Evolutionary conservation across 2,797 vertebrate genomes (phyloP).

Genomic region (Bradypodion ventrale): DNA sequence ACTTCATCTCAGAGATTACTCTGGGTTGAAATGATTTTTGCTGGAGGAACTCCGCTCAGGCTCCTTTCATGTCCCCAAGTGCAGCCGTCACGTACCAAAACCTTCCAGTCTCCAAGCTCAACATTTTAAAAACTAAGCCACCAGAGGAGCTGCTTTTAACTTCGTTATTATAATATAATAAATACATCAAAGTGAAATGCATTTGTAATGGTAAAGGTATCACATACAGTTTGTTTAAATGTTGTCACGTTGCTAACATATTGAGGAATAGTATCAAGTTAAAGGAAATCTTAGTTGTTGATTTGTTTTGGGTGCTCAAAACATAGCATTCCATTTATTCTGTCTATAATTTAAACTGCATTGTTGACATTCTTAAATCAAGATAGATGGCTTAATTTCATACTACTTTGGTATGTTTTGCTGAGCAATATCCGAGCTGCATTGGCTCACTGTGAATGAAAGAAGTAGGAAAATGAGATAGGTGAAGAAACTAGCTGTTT

Average conservation of each 20-base stretch:
- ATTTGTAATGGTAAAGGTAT: background rate
- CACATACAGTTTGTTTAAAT: slow-evolving; percentile 1
- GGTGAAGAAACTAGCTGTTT: slow-evolving; percentile 20
- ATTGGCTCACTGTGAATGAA: slow-evolving; percentile 21
- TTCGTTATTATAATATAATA: no score
- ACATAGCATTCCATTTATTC: slow-evolving; percentile 10
- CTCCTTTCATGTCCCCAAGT: no score
- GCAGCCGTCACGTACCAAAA: no score
- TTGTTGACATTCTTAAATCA: slow-evolving; percentile 35
- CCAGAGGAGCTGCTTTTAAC: no score
- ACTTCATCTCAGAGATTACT: no score
- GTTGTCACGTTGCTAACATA: background rate
- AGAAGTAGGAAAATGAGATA: slow-evolving; percentile 50
- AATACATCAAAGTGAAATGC: background rate
- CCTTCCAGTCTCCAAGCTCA: no score
- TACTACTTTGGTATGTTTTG: slow-evolving; percentile 1
- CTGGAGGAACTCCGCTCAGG: no score
- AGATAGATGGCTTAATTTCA: slow-evolving; percentile 47
- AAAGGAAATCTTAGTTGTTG: slow-evolving; percentile 46
- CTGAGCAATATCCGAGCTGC: background rate
- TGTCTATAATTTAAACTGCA: slow-evolving; percentile 22
- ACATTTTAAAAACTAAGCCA: no score
- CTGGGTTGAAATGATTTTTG: no score
- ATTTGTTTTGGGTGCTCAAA: background rate
- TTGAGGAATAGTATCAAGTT: slow-evolving; percentile 7